phyloP scores from a whole-genome alignment of 2,888 invertebrate genomes.

The Ichneumon xanthorius region DNA sequence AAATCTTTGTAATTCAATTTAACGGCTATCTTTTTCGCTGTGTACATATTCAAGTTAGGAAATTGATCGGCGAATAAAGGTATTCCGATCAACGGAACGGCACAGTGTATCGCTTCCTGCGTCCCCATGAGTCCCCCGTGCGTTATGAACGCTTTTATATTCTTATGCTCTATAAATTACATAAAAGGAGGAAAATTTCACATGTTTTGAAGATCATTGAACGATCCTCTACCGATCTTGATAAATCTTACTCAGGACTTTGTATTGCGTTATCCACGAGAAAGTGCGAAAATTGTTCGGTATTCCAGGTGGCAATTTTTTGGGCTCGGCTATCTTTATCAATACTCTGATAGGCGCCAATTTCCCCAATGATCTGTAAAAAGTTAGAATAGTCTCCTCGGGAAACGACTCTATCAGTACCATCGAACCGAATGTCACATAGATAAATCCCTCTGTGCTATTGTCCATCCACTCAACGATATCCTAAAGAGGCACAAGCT shows the following conservation, averaged over 20 bases:
- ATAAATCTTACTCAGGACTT: slow-evolving; percentile 73
- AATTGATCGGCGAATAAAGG: slow-evolving; percentile 75
- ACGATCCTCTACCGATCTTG: neutral
- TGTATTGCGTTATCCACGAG: slow-evolving; percentile 77
- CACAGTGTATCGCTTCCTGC: slow-evolving; percentile 73
- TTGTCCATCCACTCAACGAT: slow-evolving; percentile 76
- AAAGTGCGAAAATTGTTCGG: slow-evolving; percentile 73
- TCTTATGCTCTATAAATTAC: slow-evolving; percentile 76
- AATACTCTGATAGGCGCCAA: slow-evolving; percentile 75
- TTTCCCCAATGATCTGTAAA: slow-evolving; percentile 74
- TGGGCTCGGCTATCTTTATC: slow-evolving; percentile 72
- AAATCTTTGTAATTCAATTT: slow-evolving; percentile 70
- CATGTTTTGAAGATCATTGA: neutral
- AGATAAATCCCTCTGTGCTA: slow-evolving; percentile 76
- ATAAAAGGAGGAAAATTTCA: neutral
- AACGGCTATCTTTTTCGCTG: slow-evolving; percentile 72
- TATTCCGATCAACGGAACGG: slow-evolving; percentile 75
- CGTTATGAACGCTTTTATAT: slow-evolving; percentile 80
- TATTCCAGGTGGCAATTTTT: slow-evolving; percentile 72
- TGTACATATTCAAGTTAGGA: slow-evolving; percentile 74
- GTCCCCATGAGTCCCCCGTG: slow-evolving; percentile 76
- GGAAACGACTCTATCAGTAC: slow-evolving; percentile 75
- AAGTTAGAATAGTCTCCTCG: slow-evolving; percentile 64
- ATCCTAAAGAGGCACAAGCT: slow-evolving; percentile 66
- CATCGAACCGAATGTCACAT: slow-evolving; percentile 78